Conservation (phyloP, 2,888 invertebrate genomes). For the Schizotus pectinicornis region DNA sequence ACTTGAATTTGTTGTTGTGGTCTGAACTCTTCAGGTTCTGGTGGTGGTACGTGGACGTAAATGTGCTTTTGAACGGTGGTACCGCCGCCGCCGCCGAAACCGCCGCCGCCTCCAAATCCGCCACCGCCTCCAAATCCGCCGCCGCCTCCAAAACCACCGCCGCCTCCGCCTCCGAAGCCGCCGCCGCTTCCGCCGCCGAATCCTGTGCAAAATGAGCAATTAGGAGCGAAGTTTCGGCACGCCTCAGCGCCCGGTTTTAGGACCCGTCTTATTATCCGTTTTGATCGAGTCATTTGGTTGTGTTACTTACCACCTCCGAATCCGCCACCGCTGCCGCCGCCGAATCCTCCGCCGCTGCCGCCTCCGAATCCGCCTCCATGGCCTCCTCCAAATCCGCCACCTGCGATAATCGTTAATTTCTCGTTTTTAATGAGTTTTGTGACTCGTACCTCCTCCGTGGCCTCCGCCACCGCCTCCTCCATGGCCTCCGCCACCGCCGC, state of each 20-base stretch:
- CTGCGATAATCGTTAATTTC: constrained; percentile 10
- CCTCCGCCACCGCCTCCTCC: constrained; percentile 46
- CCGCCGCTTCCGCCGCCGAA: constrained; percentile 37
- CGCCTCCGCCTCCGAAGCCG: constrained; percentile 29
- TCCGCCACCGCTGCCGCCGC: constrained; percentile 29
- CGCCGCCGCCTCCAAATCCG: constrained; percentile 59
- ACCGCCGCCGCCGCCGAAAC: constrained; percentile 61
- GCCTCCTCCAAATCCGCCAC: constrained; percentile 41
- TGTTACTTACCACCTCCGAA: constrained; percentile 48
- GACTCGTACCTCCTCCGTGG: constrained; percentile 35
- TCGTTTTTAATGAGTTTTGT: too few relatives aligned
- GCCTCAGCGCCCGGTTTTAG: background rate
- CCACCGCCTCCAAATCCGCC: constrained; percentile 56
- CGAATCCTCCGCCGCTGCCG: constrained; percentile 42
- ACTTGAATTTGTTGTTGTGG: constrained; percentile 70
- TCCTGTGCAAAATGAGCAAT: constrained; percentile 23
- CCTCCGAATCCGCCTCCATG: constrained; percentile 43
- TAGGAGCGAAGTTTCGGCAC: constrained; percentile 40
- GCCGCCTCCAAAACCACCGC: constrained; percentile 31
- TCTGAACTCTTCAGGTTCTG: constrained; percentile 78
- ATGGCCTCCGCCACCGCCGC: constrained; percentile 38
- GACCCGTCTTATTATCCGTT: background rate
- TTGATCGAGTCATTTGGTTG: too few relatives aligned
- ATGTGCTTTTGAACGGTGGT: constrained; percentile 84
- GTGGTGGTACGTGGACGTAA: constrained; percentile 89